Percentiles rank a stretch among this genome's conserved stretches.
These are phyloP conservation scores for Danio jaintianensis DNA, from an alignment of 2,797 vertebrate species.

Conservation along the genomic window DNA sequence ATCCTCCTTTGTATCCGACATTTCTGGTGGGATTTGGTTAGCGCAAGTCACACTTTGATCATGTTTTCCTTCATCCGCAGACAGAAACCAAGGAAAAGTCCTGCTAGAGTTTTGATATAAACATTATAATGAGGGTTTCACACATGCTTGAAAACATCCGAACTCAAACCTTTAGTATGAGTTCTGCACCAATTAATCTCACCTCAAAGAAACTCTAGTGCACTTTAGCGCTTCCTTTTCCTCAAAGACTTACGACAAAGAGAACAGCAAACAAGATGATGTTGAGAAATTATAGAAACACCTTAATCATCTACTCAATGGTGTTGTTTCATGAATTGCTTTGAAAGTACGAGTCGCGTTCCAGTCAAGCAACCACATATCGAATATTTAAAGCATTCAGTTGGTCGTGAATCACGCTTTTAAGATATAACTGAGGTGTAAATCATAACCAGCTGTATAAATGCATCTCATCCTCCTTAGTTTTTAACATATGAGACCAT, in stretches of 20 bases:
- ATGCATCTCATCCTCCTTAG: no score
- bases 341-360: conserved; percentile 6
- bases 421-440: no score
- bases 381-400: no score
- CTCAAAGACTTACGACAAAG: conserved; percentile 19
- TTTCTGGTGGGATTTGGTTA: conserved; percentile 38
- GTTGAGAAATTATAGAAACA: conserved; percentile 23
- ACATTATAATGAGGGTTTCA: conserved; percentile 65
- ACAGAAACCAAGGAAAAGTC: conserved; percentile 44
- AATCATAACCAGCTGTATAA: no score
- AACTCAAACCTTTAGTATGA: conserved; percentile 8
- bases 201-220: conserved; percentile 38
- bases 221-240: neutral
- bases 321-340: neutral
- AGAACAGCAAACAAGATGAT: conserved; percentile 26
- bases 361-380: neutral
- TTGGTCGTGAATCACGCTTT: no score
- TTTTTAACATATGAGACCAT: no score
- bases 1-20: conserved; percentile 42
- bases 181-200: conserved; percentile 33
- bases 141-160: conserved; percentile 19
- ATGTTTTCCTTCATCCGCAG: conserved; percentile 46
- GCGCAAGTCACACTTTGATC: conserved; percentile 58
- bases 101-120: conserved; percentile 62
- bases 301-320: conserved; percentile 26